Percentiles rank a stretch among this genome's conserved stretches.
phyloP scores from a whole-genome alignment of 1,140 invertebrate species.

The Drosophila micromelanica region DNA sequence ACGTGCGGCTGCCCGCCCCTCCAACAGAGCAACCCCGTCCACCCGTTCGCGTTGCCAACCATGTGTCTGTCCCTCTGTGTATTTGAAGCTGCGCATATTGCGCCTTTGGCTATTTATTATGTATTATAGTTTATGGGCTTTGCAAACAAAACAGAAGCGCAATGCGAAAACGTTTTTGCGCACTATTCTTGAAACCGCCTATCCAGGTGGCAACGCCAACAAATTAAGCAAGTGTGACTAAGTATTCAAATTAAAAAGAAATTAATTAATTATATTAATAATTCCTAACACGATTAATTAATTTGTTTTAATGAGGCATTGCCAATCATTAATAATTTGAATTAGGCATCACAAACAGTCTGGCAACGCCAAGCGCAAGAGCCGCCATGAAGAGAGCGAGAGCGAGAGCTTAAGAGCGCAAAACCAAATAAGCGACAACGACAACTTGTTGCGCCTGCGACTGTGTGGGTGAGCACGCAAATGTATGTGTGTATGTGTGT shows the following conservation, averaged over 20 bases:
- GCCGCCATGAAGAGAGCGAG: conserved; percentile 13
- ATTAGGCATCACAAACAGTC: conserved; percentile 2
- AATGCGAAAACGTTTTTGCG: conserved; percentile 42
- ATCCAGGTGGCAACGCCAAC: conserved; percentile 40
- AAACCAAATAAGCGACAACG: conserved; percentile 36
- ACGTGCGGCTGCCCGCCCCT: conserved; percentile 26
- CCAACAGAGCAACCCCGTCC: background rate
- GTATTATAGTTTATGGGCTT: conserved; percentile 61
- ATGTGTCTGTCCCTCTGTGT: conserved; percentile 58
- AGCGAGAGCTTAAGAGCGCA: conserved; percentile 29
- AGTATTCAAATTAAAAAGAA: conserved; percentile 3
- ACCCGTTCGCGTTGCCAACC: conserved; percentile 11
- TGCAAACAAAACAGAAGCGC: conserved; percentile 37
- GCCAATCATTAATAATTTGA: conserved; percentile 24
- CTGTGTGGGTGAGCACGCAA: conserved; percentile 47
- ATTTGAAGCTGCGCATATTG: conserved; percentile 79
- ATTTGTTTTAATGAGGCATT: conserved; percentile 20
- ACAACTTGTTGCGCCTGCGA: conserved; percentile 71
- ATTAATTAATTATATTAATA: background rate
- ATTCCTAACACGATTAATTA: conserved; percentile 12
- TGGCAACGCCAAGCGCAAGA: conserved; percentile 34
- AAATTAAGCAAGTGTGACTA: conserved; percentile 22
- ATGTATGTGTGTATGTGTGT: background rate
- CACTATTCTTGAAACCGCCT: conserved; percentile 11
- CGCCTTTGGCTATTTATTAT: conserved; percentile 77